Conservation (phyloP, 2,113 vertebrate species). For the Shinisaurus crocodilurus region DNA sequence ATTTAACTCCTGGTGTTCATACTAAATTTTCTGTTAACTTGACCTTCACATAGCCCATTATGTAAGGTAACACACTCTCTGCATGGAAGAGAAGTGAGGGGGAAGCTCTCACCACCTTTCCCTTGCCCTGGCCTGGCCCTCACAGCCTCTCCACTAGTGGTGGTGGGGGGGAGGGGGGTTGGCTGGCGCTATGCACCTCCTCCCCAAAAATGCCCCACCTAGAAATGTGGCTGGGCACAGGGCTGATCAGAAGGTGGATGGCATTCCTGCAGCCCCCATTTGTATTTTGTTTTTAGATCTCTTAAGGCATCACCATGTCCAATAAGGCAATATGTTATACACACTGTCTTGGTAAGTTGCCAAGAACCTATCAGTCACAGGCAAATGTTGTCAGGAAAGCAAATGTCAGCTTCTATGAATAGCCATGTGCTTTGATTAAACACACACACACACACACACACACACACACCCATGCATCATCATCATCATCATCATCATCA, state of each 20-base stretch:
- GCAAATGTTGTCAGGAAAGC: background rate
- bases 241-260: background rate
- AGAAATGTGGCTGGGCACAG: no score
- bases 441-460: background rate
- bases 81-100: no score
- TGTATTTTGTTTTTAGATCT: background rate
- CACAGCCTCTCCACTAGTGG: no score
- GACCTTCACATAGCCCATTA: no score
- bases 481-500: background rate
- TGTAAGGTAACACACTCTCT: no score
- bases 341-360: background rate
- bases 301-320: background rate
- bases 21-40: no score
- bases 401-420: slow-evolving; percentile 27
- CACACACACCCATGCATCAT: background rate
- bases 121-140: no score
- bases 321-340: slow-evolving; percentile 1
- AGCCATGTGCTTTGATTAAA: slow-evolving; percentile 17
- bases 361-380: background rate
- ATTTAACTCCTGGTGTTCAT: no score
- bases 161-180: no score
- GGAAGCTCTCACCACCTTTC: no score
- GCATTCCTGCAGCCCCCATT: background rate
- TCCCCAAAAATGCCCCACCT: no score
- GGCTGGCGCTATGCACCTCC: no score